Conservation (phyloP, 2,888 invertebrate species). For the Sepiola atlantica region DNA sequence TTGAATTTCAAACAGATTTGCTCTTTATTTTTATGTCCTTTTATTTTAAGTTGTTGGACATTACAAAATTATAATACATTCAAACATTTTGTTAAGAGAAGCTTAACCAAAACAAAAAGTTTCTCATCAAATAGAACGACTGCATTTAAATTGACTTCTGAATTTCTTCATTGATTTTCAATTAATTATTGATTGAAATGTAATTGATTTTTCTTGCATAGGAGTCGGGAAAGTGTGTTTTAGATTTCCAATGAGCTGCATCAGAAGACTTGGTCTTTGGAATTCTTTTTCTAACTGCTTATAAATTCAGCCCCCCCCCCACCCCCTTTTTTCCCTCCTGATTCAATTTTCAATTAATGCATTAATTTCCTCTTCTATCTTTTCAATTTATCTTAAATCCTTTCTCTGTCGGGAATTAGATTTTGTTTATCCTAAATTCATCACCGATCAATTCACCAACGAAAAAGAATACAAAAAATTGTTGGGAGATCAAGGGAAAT, state of each 20-base stretch:
- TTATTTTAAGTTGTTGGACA: too few relatives aligned
- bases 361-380: not conserved
- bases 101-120: not conserved
- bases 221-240: not conserved
- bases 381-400: not conserved
- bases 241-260: not conserved
- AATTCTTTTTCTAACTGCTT: not conserved
- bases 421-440: slow-evolving; percentile 17
- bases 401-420: not conserved
- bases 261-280: not conserved
- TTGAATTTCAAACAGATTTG: too few relatives aligned
- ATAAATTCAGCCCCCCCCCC: accelerated
- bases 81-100: not conserved
- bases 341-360: slow-evolving; percentile 8
- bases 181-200: not conserved
- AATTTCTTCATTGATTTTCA: not conserved
- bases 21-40: too few relatives aligned
- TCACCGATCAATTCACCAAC: not conserved
- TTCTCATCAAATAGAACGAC: not conserved
- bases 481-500: not conserved
- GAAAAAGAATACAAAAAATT: not conserved
- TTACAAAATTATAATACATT: too few relatives aligned
- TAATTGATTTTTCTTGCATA: slow-evolving; percentile 1
- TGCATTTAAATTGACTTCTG: not conserved
- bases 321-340: too few relatives aligned